These are phyloP conservation scores for Diplazon laetatorius DNA, from an alignment of 2,888 invertebrate genomes.

Conservation along the genomic window DNA sequence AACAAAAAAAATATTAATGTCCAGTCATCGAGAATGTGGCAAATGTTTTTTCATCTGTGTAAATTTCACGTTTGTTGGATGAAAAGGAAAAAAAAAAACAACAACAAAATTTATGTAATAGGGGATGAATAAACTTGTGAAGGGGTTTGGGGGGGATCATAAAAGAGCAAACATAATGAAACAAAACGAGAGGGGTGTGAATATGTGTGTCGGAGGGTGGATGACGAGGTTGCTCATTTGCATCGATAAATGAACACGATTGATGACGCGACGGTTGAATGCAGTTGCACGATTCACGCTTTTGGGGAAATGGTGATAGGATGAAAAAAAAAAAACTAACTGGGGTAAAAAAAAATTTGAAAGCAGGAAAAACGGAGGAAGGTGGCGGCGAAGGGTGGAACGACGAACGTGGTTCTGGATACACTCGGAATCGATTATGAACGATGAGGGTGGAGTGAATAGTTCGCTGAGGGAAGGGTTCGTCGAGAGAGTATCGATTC, in stretches of 20 bases:
- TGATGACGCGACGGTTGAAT: constrained; percentile 45
- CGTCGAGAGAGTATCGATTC: constrained; percentile 1
- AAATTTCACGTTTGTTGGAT: too few relatives aligned
- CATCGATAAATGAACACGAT: constrained; percentile 53
- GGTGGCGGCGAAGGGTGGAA: constrained; percentile 46
- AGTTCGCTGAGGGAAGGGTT: constrained; percentile 20
- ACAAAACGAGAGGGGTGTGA: constrained; percentile 16
- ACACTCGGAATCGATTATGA: constrained; percentile 58
- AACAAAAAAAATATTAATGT: too few relatives aligned
- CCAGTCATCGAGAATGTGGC: too few relatives aligned
- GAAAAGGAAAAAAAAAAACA: too few relatives aligned
- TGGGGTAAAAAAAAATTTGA: too few relatives aligned
- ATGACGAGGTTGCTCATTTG: constrained; percentile 46
- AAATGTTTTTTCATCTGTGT: too few relatives aligned
- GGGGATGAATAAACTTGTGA: too few relatives aligned
- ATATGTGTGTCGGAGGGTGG: constrained; percentile 49
- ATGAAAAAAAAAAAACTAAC: constrained; percentile 48
- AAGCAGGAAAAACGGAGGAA: too few relatives aligned
- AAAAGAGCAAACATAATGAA: constrained; percentile 29
- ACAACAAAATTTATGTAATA: too few relatives aligned
- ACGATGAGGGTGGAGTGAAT: constrained; percentile 41
- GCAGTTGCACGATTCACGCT: constrained; percentile 38
- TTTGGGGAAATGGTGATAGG: too few relatives aligned
- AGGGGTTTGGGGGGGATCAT: neutral
- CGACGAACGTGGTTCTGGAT: constrained; percentile 54